Base-by-base conservation (phyloP, 2,797 vertebrate species). In the Phaenicophaeus curvirostris region DNA sequence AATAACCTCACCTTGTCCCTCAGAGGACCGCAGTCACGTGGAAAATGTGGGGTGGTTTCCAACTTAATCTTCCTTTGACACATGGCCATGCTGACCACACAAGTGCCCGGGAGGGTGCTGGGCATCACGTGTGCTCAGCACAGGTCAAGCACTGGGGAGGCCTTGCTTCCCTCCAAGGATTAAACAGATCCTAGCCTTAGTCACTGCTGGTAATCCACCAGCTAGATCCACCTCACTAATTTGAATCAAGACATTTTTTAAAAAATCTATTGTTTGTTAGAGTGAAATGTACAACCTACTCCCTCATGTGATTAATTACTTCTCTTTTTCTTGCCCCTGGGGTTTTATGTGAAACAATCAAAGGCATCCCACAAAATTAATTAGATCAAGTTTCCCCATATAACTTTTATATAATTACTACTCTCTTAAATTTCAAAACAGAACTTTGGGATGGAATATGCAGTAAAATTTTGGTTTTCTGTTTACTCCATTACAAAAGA, bases 401-500 rank as follows among this genome's bases (percentile, higher is more conserved):
- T 93, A 87, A 79, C 68, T 93, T 89, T 46, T n/a, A 51, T 66
- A 33, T 0, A 15, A 53, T 93, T 94, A 85, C 8, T 33, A 20
- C 55, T 85, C 48, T 87, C 39, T 87, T 31, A 59, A 65, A 79
- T 88, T 96, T 92, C 54, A 83, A 73, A 96, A 77, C 68, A 94
- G n/a, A 11, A 54, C 20, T 37, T 71, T 74, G 62, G 55, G 19
- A 51, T 80, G 41, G 46, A 83, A 90, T 78, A 96, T 69, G 55
- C 58, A 89, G 54, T 27, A 94, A 96, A 84, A 63, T 33, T 27
- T 85, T 68, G 6, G 83, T 96, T 85, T 33, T 88, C 87, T 95
- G 5, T 79, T 94, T 35, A 77, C 85, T 82, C 61, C 53, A 6
- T 92, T 92, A 66, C 25, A 80, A 84, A 93, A 71, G 13, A 87